Percentiles rank a stretch among this genome's conserved stretches.
These are phyloP conservation scores for Heliconius erato DNA, from an alignment of 2,888 invertebrate species.

Conservation along the genomic window DNA sequence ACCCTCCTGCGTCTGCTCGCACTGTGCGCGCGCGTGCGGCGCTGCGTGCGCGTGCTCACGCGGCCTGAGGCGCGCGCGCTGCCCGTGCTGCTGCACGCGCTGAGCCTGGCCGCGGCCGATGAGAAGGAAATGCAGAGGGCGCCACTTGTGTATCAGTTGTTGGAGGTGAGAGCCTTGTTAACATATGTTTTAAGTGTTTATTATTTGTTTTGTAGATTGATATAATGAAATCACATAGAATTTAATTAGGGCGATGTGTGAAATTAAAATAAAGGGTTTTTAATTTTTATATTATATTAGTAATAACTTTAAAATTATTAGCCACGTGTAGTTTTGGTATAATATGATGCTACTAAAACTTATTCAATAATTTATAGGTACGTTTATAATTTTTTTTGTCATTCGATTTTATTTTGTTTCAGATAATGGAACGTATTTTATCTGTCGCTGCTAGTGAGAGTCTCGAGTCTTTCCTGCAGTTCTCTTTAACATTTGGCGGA, in stretches of 20 bases:
- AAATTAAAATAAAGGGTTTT: too few species aligned
- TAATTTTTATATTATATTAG: too few species aligned
- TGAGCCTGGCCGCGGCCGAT: conserved; percentile 88
- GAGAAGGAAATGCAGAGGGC: conserved; percentile 90
- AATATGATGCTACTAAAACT: too few species aligned
- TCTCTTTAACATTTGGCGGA: conserved; percentile 95
- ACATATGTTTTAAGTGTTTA: not conserved
- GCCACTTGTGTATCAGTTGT: conserved; percentile 94
- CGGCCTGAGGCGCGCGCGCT: conserved; percentile 94
- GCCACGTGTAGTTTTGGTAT: too few species aligned
- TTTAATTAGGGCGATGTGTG: too few species aligned
- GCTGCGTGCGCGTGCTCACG: conserved; percentile 95
- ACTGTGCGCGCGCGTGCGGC: conserved; percentile 95
- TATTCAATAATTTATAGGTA: too few species aligned
- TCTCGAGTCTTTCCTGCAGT: conserved; percentile 92
- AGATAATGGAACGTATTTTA: conserved; percentile 97
- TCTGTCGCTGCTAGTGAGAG: conserved; percentile 96
- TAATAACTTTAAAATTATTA: too few species aligned
- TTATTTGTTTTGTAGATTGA: too few species aligned
- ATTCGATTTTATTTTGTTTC: conserved; percentile 52
- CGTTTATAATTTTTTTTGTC: not conserved
- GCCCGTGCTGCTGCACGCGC: conserved; percentile 92
- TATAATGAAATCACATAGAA: too few species aligned
- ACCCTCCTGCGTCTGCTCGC: conserved; percentile 96
- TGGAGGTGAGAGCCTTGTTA: conserved; percentile 86